A percentile compares a stretch with the other conserved stretches of the same genome.
Evolutionary conservation across 2,888 invertebrate species (phyloP).

Genomic region (Nebria brevicollis): DNA sequence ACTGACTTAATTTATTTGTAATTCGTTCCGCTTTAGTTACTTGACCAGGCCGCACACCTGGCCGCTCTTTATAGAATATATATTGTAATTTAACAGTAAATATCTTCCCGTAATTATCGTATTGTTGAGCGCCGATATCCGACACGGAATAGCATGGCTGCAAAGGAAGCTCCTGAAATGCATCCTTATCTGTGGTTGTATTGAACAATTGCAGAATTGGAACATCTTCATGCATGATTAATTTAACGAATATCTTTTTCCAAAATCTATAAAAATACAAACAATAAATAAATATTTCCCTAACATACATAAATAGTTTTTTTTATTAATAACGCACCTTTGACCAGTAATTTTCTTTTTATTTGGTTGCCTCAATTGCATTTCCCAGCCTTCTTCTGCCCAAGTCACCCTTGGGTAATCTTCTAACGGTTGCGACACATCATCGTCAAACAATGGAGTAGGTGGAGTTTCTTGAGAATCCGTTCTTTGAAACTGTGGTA

Average conservation of each 20-base stretch:
- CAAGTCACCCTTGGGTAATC: conserved; percentile 86
- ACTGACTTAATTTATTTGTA: conserved; percentile 90
- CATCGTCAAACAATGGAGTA: conserved; percentile 94
- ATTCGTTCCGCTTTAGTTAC: conserved; percentile 93
- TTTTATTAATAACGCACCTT: conserved; percentile 61
- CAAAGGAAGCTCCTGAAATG: conserved; percentile 93
- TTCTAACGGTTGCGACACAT: conserved; percentile 90
- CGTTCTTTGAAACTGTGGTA: conserved; percentile 62
- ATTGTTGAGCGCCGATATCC: conserved; percentile 95
- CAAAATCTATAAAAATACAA: conserved; percentile 76
- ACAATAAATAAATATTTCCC: background rate
- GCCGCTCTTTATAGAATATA: conserved; percentile 97
- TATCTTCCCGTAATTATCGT: conserved; percentile 98
- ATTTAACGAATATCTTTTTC: conserved; percentile 93
- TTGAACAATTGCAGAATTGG: conserved; percentile 89
- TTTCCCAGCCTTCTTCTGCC: conserved; percentile 91
- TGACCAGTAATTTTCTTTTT: conserved; percentile 97
- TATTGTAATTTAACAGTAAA: conserved; percentile 97
- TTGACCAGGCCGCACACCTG: conserved; percentile 94
- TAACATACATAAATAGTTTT: conserved; percentile 30
- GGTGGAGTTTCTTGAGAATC: conserved; percentile 84
- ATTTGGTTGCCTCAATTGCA: conserved; percentile 94
- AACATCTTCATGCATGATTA: conserved; percentile 82
- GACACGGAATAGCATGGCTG: conserved; percentile 96
- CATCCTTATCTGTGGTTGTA: conserved; percentile 85